Base-by-base conservation (phyloP, 2,888 invertebrate species). In the Psococerastis gibbosa region DNA sequence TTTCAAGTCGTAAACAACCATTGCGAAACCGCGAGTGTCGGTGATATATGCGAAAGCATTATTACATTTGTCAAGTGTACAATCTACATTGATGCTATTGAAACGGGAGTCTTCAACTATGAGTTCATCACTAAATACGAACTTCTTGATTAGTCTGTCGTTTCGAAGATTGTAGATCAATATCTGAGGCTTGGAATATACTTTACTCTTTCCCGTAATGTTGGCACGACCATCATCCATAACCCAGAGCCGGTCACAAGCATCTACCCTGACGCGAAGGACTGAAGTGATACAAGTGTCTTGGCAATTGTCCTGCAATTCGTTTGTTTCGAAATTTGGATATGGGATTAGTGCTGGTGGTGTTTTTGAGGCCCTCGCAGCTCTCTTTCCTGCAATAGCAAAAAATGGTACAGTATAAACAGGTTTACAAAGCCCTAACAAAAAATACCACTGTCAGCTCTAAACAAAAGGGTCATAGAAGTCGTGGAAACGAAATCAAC, bases 31-130 rank as follows among this genome's bases (percentile, higher is more conserved):
- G 16, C 78, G 54, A 3, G 56, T 44, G 56, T 85, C 85, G 1
- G 85, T 79, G 9, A 81, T 60, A 57, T 85, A 85, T 0, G 80
- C 82, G 54, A 68, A 78, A 0, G 83, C 76, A 48, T 82, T 66
- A 43, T 78, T 73, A 53, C 84, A 85, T 22, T 71, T 69, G n/a
- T 71, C 64, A 22, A 71, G 67, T 41, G 71, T 69, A 1, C 72
- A 71, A 53, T 85, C 85, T 1, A 83, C 73, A 2, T 78, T 75
- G 53, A 82, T 71, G 56, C 84, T 83, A 2, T 82, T 84, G 55
- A 83, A 79, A 66, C 84, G 84, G 0, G 79, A 76, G 49, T 76
- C 73, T 43, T 78, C 73, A 52, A 78, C 80, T 55, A 74, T 64
- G 53, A 80, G 78, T 0, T 60, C 59, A 11, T 70, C 65, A 54